These are phyloP conservation scores for Astreopora myriophthalma DNA, from an alignment of 64 coral and sea anemone genomes.

Conservation along the genomic window DNA sequence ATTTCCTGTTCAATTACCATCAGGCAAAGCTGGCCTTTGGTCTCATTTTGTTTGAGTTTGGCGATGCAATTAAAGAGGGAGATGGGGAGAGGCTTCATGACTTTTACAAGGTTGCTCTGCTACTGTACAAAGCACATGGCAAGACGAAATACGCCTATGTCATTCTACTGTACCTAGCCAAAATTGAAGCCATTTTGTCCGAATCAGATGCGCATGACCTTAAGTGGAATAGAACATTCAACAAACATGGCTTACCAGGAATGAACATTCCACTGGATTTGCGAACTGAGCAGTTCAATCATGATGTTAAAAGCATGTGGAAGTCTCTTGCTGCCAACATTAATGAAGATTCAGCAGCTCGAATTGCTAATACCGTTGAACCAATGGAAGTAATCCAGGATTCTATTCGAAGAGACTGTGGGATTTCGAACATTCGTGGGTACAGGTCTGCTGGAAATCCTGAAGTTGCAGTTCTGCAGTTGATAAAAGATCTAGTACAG, in stretches of 20 bases:
- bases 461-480: neutral
- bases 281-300: slow-evolving; percentile 47
- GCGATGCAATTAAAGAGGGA: slow-evolving; percentile 10
- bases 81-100: neutral
- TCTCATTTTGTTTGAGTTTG: slow-evolving; percentile 7
- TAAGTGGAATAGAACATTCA: slow-evolving; percentile 48
- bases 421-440: neutral
- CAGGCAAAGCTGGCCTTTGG: slow-evolving; percentile 8
- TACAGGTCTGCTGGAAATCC: slow-evolving; percentile 1
- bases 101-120: neutral
- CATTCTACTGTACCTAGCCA: neutral
- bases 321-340: slow-evolving; percentile 34
- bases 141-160: neutral
- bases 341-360: slow-evolving; percentile 14
- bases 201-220: neutral
- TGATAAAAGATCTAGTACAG: slow-evolving; percentile 6
- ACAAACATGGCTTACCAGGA: slow-evolving; percentile 18
- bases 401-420: slow-evolving; percentile 33
- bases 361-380: slow-evolving; percentile 29
- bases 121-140: neutral
- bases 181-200: neutral
- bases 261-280: slow-evolving; percentile 65
- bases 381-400: neutral
- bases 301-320: slow-evolving; percentile 41
- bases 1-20: slow-evolving; percentile 18